Base-by-base conservation (phyloP, 1,140 invertebrate species). In the Ips typographus region DNA sequence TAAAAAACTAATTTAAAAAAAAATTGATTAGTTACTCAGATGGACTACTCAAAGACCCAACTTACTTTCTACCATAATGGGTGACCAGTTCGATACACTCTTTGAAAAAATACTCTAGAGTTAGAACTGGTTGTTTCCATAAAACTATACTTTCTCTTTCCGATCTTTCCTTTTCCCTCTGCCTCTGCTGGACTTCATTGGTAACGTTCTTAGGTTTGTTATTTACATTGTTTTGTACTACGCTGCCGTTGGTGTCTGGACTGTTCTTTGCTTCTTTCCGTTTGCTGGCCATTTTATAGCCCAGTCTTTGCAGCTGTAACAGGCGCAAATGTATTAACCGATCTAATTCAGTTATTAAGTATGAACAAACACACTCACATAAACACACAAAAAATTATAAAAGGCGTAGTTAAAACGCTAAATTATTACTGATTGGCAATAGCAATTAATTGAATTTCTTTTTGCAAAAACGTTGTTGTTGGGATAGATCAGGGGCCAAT, bases 121-220 rank as follows among this genome's bases (percentile, higher is more conserved):
- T 96, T 68, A 83, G 86, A 56, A 96, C 77, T 39, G 95, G 95
- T 77, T 87, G 87, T 76, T 90, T 86, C 94, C 94, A 98, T 65
- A 98, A 78, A 42, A 96, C 93, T 72, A 96, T 80, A 75, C 87
- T 86, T 77, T 85, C 84, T 7, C 85, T 78, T 75, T 89, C 86
- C 71, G 77, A 72, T 8, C 75, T 74, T 63, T 85, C 83, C 64
- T 78, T 78, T 71, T 82, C 78, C 77, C 81, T 83, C 72, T 65
- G 58, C 38, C 52, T 62, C 39, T 70, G 65, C 42, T 70, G 63
- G 8, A 44, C 61, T 8, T 52, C 68, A 4, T 42, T 63, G 39
- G 52, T 51, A 6, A 40, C 7, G 2, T 58, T 59, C 8, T 71
- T 71, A 1, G 60, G 42, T 52, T 61, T 70, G 52, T 47, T 55